Evolutionary conservation across 2,888 invertebrate species (phyloP).

Genomic region (Cephus rjabovi): DNA sequence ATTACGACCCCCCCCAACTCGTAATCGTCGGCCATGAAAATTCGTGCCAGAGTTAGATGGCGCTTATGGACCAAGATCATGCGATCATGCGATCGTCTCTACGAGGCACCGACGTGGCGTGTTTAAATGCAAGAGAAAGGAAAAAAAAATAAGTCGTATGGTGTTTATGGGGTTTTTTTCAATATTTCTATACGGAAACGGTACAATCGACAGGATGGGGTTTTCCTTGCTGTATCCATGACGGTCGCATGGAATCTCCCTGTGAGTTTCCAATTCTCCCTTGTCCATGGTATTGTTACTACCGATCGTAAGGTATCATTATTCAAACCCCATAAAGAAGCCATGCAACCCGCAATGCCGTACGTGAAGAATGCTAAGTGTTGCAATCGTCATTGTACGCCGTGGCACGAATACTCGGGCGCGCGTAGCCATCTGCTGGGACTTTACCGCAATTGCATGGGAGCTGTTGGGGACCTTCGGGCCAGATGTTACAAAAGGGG

Average conservation of each 20-base stretch:
- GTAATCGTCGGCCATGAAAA: neutral
- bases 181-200: neutral
- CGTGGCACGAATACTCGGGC: constrained; percentile 22
- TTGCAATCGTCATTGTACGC: constrained; percentile 46
- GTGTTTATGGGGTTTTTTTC: neutral
- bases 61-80: neutral
- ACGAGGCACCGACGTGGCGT: neutral
- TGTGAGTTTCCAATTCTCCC: neutral
- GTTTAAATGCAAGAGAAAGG: neutral
- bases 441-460: constrained; percentile 40
- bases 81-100: neutral
- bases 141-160: neutral
- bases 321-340: constrained; percentile 48
- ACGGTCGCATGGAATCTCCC: neutral
- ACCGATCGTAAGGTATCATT: constrained; percentile 43
- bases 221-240: neutral
- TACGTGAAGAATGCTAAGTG: constrained; percentile 44
- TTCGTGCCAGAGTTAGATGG: neutral
- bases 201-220: neutral
- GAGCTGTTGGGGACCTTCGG: neutral
- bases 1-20: neutral
- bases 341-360: constrained; percentile 32
- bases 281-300: neutral
- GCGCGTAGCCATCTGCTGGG: constrained; percentile 39
- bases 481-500: constrained; percentile 30